phyloP scores from a whole-genome alignment of 2,113 vertebrate species.

The Brachyhypopomus gauderio region DNA sequence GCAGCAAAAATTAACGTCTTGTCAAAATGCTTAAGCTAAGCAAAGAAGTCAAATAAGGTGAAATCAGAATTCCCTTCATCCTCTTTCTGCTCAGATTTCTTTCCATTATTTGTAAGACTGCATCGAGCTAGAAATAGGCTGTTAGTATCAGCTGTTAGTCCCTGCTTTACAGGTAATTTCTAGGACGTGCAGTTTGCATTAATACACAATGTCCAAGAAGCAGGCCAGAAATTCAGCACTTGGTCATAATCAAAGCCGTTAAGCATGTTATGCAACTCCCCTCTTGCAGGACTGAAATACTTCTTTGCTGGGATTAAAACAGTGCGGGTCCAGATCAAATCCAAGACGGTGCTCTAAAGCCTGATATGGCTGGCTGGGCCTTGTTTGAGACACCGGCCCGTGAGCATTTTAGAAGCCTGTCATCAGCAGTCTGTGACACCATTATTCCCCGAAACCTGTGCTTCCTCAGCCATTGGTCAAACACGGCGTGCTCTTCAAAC shows the following conservation, averaged over 20 bases:
- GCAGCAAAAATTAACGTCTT: too few relatives aligned
- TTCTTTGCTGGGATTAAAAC: slow-evolving; percentile 56
- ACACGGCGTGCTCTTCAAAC: slow-evolving; percentile 44
- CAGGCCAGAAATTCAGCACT: slow-evolving; percentile 7
- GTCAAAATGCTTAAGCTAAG: background rate
- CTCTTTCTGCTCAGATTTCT: background rate
- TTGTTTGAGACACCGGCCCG: slow-evolving; percentile 33
- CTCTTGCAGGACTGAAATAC: slow-evolving; percentile 47
- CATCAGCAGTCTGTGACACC: slow-evolving; percentile 59
- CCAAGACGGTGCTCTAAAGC: slow-evolving; percentile 50
- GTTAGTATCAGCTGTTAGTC: background rate
- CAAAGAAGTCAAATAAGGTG: background rate
- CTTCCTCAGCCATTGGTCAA: slow-evolving; percentile 64
- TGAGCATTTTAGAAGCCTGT: slow-evolving; percentile 23
- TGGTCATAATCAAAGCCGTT: slow-evolving; percentile 16
- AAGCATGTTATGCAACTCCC: slow-evolving; percentile 52
- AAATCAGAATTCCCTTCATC: background rate
- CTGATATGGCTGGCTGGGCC: slow-evolving; percentile 36
- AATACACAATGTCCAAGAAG: slow-evolving; percentile 4
- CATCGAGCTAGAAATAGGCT: background rate
- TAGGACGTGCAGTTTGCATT: background rate
- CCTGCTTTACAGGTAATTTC: background rate
- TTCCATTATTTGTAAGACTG: background rate
- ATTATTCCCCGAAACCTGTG: slow-evolving; percentile 57
- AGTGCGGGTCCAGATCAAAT: slow-evolving; percentile 47